Evolutionary conservation across 2,797 vertebrate genomes (phyloP).

Genomic region (Psittacula derbiana): DNA sequence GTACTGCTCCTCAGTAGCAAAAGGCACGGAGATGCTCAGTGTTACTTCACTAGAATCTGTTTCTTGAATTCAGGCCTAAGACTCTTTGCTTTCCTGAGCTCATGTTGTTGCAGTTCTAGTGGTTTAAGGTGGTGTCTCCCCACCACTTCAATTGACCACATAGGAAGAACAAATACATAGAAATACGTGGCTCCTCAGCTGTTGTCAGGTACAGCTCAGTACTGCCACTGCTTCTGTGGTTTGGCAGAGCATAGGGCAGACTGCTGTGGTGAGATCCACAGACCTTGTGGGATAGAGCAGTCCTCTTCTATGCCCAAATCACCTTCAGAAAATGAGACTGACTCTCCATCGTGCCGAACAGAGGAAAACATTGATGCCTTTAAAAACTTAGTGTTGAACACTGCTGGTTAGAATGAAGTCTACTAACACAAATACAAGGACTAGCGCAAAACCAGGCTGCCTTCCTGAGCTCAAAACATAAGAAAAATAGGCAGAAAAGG

Average conservation of each 20-base stretch:
- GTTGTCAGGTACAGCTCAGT: not conserved
- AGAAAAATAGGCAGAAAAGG: not conserved
- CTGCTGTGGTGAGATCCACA: not conserved
- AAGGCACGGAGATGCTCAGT: not conserved
- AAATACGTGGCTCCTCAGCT: not conserved
- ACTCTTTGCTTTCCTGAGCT: not conserved
- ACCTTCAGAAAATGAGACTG: not conserved
- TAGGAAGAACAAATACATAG: not conserved
- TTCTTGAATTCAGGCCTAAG: not conserved
- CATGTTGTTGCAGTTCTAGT: fast-evolving
- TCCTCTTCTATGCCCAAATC: not conserved
- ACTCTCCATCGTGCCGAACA: not conserved
- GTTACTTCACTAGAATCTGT: not conserved
- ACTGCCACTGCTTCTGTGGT: not conserved
- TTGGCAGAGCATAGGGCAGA: not conserved
- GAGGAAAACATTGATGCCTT: not conserved
- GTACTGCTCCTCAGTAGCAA: not conserved
- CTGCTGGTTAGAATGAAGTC: not conserved
- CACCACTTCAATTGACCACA: not conserved
- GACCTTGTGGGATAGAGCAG: not conserved
- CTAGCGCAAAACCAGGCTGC: not conserved
- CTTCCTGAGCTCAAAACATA: not conserved
- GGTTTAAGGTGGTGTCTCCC: not conserved
- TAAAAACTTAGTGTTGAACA: not conserved
- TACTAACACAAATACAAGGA: not conserved